Conservation (phyloP, 2,888 invertebrate genomes). For the Drosophila paramelanica region DNA sequence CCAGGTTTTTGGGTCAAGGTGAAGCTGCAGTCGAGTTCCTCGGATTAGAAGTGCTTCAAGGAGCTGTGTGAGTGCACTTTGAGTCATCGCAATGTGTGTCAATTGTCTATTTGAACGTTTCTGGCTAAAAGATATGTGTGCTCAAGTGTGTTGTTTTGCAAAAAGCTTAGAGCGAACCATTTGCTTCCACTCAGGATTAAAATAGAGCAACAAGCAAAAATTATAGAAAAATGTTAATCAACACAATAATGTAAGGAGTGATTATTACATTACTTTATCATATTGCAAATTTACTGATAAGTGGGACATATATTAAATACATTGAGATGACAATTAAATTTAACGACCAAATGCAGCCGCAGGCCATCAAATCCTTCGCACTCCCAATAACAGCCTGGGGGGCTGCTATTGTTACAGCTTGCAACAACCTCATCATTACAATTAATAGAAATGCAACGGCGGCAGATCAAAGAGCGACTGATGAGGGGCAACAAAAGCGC, state of each 20-base stretch:
- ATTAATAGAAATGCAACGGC: conserved; percentile 73
- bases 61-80: conserved; percentile 23
- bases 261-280: no score
- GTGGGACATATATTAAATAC: not conserved
- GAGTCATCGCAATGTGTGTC: conserved; percentile 39
- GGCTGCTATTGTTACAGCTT: conserved; percentile 53
- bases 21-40: conserved; percentile 34
- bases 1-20: conserved; percentile 70
- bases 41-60: conserved; percentile 4
- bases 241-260: no score
- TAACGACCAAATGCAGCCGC: conserved; percentile 30
- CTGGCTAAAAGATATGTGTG: not conserved
- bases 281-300: not conserved
- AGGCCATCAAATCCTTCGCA: conserved; percentile 43
- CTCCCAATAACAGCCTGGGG: conserved; percentile 8
- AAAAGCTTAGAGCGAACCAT: not conserved
- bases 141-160: not conserved
- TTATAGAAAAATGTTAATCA: no score
- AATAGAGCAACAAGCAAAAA: no score
- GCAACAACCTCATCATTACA: conserved; percentile 73
- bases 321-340: conserved; percentile 43
- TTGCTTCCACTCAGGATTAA: not conserved
- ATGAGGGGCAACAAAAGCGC: conserved; percentile 62
- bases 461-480: conserved; percentile 69
- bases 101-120: conserved; percentile 32